These are phyloP conservation scores for Reticulitermes lucifugus DNA, from an alignment of 2,888 invertebrate species.

Conservation along the genomic window DNA sequence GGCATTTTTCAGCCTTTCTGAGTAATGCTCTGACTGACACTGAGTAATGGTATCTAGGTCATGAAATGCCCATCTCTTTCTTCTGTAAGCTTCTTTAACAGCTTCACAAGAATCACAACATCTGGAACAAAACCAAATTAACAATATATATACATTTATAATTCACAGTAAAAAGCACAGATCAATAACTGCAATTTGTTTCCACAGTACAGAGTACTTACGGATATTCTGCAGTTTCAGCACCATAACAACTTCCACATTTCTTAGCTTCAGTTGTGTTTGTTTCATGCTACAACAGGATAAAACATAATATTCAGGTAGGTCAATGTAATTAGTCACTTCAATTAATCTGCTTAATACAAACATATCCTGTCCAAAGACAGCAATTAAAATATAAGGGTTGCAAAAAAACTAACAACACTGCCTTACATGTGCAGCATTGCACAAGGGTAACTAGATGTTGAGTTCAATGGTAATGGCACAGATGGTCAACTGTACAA, in stretches of 20 bases:
- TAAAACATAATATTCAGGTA: background rate
- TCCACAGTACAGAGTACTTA: constrained; percentile 56
- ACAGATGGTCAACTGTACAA: too few relatives aligned
- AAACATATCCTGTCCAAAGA: background rate
- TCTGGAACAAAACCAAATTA: constrained; percentile 64
- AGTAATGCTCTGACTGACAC: constrained; percentile 86
- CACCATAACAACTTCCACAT: constrained; percentile 98
- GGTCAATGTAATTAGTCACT: background rate
- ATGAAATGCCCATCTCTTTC: constrained; percentile 87
- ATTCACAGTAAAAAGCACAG: background rate
- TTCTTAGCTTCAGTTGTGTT: constrained; percentile 55
- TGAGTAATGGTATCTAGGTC: constrained; percentile 86
- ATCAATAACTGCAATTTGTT: too few relatives aligned
- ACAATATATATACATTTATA: background rate
- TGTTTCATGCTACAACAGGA: constrained; percentile 38
- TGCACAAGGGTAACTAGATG: too few relatives aligned
- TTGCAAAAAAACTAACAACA: too few relatives aligned
- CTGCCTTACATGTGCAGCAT: too few relatives aligned
- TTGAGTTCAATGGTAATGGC: too few relatives aligned
- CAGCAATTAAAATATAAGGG: too few relatives aligned
- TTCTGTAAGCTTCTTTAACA: constrained; percentile 91
- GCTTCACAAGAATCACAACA: constrained; percentile 98
- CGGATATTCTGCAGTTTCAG: constrained; percentile 68
- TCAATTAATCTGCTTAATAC: background rate
- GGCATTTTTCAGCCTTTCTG: constrained; percentile 80